Percentiles rank a stretch among this genome's conserved stretches.
Conservation (phyloP, 2,888 invertebrate species). For the Ormyrus pomaceus region DNA sequence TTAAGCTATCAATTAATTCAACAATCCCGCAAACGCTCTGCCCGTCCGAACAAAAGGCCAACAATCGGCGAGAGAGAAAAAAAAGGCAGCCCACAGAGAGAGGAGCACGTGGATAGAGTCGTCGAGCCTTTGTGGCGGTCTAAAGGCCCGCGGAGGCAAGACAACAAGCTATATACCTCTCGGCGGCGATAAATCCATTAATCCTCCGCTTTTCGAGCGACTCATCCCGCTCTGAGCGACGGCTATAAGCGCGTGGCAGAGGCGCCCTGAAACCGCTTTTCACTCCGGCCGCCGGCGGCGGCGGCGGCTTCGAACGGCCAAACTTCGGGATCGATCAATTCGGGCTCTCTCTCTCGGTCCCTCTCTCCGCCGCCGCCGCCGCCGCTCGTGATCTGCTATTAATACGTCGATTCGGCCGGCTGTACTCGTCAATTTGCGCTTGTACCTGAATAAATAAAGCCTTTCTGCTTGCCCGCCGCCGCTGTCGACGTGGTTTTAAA, state of each 20-base stretch:
- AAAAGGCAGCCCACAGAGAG: neutral
- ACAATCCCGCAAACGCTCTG: slow-evolving; percentile 13
- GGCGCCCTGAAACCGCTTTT: slow-evolving; percentile 3
- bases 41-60: slow-evolving; percentile 11
- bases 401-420: too few relatives aligned
- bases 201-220: slow-evolving; percentile 37
- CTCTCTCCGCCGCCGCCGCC: too few relatives aligned
- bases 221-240: slow-evolving; percentile 24
- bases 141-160: slow-evolving; percentile 19
- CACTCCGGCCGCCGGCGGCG: neutral
- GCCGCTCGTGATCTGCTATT: too few relatives aligned
- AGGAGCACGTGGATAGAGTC: neutral
- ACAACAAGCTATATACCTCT: slow-evolving; percentile 17
- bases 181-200: slow-evolving; percentile 48
- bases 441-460: too few relatives aligned
- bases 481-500: too few relatives aligned
- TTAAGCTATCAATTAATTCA: slow-evolving; percentile 38
- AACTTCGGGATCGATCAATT: neutral
- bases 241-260: neutral
- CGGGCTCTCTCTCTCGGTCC: too few relatives aligned
- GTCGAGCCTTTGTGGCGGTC: slow-evolving; percentile 9
- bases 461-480: too few relatives aligned
- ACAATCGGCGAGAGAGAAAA: slow-evolving; percentile 5
- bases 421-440: too few relatives aligned
- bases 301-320: too few relatives aligned